Conservation (phyloP, 2,797 vertebrate species). For the Urosaurus nigricauda region DNA sequence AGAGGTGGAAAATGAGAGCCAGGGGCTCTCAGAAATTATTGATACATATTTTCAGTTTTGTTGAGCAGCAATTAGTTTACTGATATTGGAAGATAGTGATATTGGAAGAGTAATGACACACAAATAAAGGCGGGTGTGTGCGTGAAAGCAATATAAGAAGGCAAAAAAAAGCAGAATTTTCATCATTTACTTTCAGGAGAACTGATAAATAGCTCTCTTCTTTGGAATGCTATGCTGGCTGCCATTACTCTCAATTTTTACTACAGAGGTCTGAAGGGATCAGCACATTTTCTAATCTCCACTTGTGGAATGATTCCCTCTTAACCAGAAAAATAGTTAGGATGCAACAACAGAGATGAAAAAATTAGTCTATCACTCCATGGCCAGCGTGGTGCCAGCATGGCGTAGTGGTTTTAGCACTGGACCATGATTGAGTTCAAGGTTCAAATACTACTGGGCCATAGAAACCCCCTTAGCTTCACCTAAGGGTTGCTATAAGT, state of each 20-base stretch:
- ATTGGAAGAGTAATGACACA: background rate
- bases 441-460: too few species aligned
- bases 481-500: too few species aligned
- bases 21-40: constrained; percentile 29
- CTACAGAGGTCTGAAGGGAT: too few species aligned
- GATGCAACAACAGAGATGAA: background rate
- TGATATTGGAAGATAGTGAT: background rate
- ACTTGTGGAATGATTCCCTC: background rate
- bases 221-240: background rate
- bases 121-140: background rate
- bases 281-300: background rate
- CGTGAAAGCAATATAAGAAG: background rate
- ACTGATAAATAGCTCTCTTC: background rate
- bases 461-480: too few species aligned
- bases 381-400: too few species aligned
- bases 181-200: background rate
- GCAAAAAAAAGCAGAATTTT: background rate
- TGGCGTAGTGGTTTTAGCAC: too few species aligned
- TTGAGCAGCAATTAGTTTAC: background rate
- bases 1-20: constrained; percentile 33
- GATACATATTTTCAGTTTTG: background rate
- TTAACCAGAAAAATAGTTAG: background rate
- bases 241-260: background rate
- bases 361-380: background rate
- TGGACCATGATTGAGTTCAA: too few species aligned